These are phyloP conservation scores for Chalcosyrphus nemorum DNA, from an alignment of 2,888 invertebrate species.

Conservation along the genomic window DNA sequence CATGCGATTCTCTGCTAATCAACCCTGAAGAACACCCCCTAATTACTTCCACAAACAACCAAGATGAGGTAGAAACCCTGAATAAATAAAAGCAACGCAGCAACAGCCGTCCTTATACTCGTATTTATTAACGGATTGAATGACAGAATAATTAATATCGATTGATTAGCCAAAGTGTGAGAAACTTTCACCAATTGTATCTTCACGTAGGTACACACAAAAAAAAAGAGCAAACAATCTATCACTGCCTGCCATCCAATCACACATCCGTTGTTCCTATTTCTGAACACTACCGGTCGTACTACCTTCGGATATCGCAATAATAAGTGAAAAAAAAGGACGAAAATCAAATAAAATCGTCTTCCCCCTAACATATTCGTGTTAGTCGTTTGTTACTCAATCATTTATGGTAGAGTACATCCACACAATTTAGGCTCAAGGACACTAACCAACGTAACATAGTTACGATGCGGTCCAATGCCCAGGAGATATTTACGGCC, in stretches of 20 bases:
- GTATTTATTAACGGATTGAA: constrained; percentile 50
- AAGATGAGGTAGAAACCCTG: constrained; percentile 1
- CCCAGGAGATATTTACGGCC: constrained; percentile 12
- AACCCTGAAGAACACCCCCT: background rate
- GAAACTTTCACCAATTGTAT: constrained; percentile 35
- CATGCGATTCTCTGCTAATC: background rate
- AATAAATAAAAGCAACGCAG: constrained; percentile 44
- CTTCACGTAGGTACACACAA: background rate
- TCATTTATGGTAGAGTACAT: constrained; percentile 62
- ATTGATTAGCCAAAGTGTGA: constrained; percentile 38
- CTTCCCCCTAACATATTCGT: constrained; percentile 6
- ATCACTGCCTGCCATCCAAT: constrained; percentile 42
- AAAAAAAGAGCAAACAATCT: too few species aligned
- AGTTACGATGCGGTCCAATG: background rate
- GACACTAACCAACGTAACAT: constrained; percentile 21
- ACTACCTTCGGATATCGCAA: constrained; percentile 14
- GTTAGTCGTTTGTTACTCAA: constrained; percentile 63
- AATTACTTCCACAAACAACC: constrained; percentile 41
- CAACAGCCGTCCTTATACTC: constrained; percentile 37
- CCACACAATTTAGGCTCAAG: constrained; percentile 4
- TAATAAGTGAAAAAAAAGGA: background rate
- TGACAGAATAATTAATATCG: constrained; percentile 61
- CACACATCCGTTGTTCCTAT: background rate
- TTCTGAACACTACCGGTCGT: constrained; percentile 3
- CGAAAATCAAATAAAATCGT: constrained; percentile 20